Evolutionary conservation across 2,797 vertebrate genomes (phyloP).

Genomic region (Perodicticus potto): DNA sequence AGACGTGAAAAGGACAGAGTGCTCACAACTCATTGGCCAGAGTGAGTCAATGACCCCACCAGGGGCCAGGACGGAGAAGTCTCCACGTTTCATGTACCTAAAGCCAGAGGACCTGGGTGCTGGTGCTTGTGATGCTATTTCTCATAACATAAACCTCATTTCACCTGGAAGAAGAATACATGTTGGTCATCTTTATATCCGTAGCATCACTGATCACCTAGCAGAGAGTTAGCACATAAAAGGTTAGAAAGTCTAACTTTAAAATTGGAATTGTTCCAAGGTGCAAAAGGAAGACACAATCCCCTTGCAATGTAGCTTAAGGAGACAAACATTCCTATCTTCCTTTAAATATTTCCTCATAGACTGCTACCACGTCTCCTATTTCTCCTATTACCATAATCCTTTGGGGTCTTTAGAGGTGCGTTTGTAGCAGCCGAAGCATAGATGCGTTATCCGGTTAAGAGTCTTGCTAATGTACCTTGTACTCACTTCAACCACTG

Average conservation of each 20-base stretch:
- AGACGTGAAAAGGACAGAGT: background rate
- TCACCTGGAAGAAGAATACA: background rate
- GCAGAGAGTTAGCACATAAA: background rate
- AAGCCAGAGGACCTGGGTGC: rapidly evolving
- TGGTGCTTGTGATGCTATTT: background rate
- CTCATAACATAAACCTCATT: background rate
- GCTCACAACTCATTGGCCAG: background rate
- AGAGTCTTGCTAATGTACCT: background rate
- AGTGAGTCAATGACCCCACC: background rate
- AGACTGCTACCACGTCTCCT: rapidly evolving
- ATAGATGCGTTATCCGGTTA: background rate
- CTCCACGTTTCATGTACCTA: background rate
- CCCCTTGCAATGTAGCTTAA: background rate
- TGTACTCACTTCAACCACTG: background rate
- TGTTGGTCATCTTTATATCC: background rate
- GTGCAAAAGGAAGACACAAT: background rate
- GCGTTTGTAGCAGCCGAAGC: background rate
- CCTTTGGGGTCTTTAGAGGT: background rate
- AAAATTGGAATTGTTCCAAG: background rate
- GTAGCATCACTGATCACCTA: no score
- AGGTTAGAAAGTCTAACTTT: background rate
- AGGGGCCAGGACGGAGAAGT: background rate
- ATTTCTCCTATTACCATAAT: background rate
- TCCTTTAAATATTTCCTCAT: background rate
- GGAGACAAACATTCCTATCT: background rate